A percentile compares a stretch with the other conserved stretches of the same genome.
These are phyloP conservation scores for Catocala nupta DNA, from an alignment of 2,888 invertebrate genomes.

Conservation along the genomic window DNA sequence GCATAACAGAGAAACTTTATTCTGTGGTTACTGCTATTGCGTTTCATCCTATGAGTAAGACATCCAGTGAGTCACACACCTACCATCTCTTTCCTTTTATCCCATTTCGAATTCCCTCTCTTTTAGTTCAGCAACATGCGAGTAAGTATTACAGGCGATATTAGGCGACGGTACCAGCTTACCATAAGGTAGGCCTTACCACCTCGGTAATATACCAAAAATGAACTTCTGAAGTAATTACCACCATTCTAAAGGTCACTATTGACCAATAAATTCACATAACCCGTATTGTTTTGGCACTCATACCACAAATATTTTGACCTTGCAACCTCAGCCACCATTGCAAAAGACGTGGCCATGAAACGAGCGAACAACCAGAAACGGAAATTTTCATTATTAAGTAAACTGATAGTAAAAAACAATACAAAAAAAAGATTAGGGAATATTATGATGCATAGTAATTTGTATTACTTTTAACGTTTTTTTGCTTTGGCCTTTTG, in stretches of 20 bases:
- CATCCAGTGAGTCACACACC: too few species aligned
- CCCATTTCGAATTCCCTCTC: too few species aligned
- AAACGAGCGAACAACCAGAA: slow-evolving; percentile 29
- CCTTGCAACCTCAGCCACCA: slow-evolving; percentile 1
- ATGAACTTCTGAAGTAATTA: too few species aligned
- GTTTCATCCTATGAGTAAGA: too few species aligned
- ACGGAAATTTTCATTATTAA: slow-evolving; percentile 19
- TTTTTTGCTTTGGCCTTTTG: background rate
- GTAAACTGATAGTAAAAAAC: slow-evolving; percentile 1
- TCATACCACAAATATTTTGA: slow-evolving; percentile 1
- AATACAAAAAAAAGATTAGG: slow-evolving; percentile 1
- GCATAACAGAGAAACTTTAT: too few species aligned
- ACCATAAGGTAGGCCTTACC: too few species aligned
- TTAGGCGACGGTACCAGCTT: too few species aligned
- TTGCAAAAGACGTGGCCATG: slow-evolving; percentile 14
- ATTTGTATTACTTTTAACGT: background rate
- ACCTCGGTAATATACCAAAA: too few species aligned
- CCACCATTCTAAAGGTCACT: background rate
- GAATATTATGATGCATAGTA: background rate
- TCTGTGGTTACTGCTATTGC: too few species aligned
- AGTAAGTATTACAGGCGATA: too few species aligned
- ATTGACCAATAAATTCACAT: background rate
- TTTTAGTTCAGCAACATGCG: too few species aligned
- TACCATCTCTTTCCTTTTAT: too few species aligned
- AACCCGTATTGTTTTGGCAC: slow-evolving; percentile 2